A percentile compares a stretch with the other conserved stretches of the same genome.
Conservation (phyloP, 2,888 invertebrate genomes). For the Eudemis profundana region DNA sequence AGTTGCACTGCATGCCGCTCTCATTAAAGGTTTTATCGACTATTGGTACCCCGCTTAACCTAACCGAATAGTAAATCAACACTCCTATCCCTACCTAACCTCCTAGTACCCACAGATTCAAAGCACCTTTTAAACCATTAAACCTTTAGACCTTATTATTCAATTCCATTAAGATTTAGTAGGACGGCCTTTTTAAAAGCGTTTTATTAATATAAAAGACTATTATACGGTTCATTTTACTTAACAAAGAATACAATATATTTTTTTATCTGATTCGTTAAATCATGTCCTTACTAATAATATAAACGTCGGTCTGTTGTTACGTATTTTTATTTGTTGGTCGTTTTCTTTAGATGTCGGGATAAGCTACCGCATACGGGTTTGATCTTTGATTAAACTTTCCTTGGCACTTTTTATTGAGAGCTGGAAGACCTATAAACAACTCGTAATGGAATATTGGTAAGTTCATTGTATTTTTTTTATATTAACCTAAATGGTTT, state of each 20-base stretch:
- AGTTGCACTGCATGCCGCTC: constrained; percentile 81
- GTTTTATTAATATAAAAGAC: constrained; percentile 76
- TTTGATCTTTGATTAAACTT: constrained; percentile 1
- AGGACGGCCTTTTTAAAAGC: constrained; percentile 75
- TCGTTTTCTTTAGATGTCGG: not conserved
- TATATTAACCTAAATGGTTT: too few species aligned
- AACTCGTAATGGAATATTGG: too few species aligned
- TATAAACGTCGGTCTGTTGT: constrained; percentile 12
- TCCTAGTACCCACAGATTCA: constrained; percentile 69
- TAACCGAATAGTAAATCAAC: constrained; percentile 75
- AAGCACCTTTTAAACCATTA: constrained; percentile 79
- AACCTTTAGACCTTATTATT: constrained; percentile 82
- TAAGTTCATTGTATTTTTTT: too few species aligned
- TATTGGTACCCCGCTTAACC: constrained; percentile 72
- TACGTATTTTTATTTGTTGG: constrained; percentile 7
- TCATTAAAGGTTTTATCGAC: constrained; percentile 83
- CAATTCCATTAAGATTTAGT: constrained; percentile 79
- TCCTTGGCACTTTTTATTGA: not conserved
- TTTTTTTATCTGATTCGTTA: constrained; percentile 69
- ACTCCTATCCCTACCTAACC: constrained; percentile 67
- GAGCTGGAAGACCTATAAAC: too few species aligned
- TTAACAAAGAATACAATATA: constrained; percentile 76
- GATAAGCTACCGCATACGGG: constrained; percentile 9
- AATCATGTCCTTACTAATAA: constrained; percentile 50
- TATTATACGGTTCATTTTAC: constrained; percentile 77